phyloP scores from a whole-genome alignment of 2,888 invertebrate genomes.

The Parnassius mnemosyne region DNA sequence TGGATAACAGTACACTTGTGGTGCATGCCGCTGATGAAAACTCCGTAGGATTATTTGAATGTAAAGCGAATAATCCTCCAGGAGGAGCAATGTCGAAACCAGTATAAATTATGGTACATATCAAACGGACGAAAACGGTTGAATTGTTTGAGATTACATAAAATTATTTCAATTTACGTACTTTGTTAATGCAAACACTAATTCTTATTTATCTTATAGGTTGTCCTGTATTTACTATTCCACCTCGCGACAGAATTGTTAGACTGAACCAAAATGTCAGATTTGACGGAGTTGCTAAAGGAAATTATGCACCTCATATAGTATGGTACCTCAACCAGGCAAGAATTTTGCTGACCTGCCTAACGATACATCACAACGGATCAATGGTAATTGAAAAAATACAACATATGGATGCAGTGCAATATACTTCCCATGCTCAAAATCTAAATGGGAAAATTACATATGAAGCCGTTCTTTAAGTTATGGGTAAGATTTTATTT shows the following conservation, averaged over 20 bases:
- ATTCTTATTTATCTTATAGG: constrained; percentile 41
- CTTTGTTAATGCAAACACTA: constrained; percentile 1
- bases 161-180: neutral
- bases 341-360: constrained; percentile 74
- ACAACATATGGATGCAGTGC: constrained; percentile 83
- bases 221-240: constrained; percentile 48
- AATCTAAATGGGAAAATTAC: constrained; percentile 84
- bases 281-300: constrained; percentile 83
- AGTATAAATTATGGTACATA: constrained; percentile 83
- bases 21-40: constrained; percentile 84
- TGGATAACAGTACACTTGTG: constrained; percentile 90
- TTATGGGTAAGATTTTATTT: constrained; percentile 83
- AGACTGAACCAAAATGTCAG: constrained; percentile 74
- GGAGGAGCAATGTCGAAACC: constrained; percentile 89
- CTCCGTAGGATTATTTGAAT: constrained; percentile 92
- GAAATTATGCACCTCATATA: constrained; percentile 85
- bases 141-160: neutral
- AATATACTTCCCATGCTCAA: constrained; percentile 88
- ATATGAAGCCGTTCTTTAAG: constrained; percentile 83
- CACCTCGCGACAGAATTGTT: constrained; percentile 49
- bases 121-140: constrained; percentile 48
- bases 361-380: constrained; percentile 82
- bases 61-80: constrained; percentile 90
- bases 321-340: constrained; percentile 87
- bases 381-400: constrained; percentile 82